These are phyloP conservation scores for Sebastes iracundus DNA, from an alignment of 2,797 vertebrate genomes.

Conservation along the genomic window DNA sequence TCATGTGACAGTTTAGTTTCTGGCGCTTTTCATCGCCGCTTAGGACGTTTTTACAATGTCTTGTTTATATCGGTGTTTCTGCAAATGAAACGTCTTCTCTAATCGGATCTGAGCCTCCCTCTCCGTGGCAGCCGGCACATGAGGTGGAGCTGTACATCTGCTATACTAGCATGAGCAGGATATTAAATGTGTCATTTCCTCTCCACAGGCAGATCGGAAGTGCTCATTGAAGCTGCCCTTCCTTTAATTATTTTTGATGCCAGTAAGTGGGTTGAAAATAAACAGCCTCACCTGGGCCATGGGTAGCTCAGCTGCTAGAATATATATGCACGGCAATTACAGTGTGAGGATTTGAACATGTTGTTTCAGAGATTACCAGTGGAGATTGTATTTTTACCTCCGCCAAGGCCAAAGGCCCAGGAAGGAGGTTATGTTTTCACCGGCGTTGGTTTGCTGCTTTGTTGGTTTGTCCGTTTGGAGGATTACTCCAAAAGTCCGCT, in stretches of 20 bases:
- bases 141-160: conserved; percentile 42
- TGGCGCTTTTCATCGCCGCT: conserved; percentile 41
- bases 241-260: conserved; percentile 43
- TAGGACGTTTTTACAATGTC: conserved; percentile 12
- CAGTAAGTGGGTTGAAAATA: conserved; percentile 46
- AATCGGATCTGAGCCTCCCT: conserved; percentile 22
- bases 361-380: not conserved
- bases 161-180: conserved; percentile 31
- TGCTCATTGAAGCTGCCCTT: conserved; percentile 22
- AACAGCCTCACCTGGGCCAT: conserved; percentile 17
- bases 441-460: no score
- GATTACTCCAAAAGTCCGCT: no score
- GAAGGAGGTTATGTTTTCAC: no score
- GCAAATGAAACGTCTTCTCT: conserved; percentile 22
- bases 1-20: conserved; percentile 35
- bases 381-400: not conserved
- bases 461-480: no score
- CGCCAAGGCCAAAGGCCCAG: no score
- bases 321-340: not conserved
- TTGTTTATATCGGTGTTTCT: conserved; percentile 20
- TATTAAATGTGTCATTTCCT: conserved; percentile 45
- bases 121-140: conserved; percentile 4
- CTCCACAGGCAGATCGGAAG: conserved; percentile 34
- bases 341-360: not conserved
- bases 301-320: conserved; percentile 1